Conservation (phyloP, 2,888 invertebrate genomes). For the Antitype chi region DNA sequence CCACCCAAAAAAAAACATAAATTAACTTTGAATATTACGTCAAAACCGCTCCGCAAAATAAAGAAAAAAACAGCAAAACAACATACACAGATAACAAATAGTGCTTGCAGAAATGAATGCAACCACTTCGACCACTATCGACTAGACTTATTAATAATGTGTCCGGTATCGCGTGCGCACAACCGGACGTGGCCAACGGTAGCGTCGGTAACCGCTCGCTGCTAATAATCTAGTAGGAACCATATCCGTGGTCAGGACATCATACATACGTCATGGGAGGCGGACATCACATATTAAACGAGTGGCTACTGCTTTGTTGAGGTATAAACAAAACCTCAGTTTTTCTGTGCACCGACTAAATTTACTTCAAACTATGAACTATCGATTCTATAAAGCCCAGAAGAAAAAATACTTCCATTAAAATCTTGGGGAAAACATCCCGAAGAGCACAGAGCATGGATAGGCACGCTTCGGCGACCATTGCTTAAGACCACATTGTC, state of each 20-base stretch:
- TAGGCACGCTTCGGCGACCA: background rate
- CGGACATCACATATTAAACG: constrained; percentile 45
- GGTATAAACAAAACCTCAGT: background rate
- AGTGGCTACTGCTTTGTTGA: background rate
- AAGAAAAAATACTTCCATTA: background rate
- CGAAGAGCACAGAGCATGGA: background rate
- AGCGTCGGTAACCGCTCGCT: constrained; percentile 42
- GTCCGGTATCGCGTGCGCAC: constrained; percentile 42
- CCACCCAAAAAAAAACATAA: too few relatives aligned
- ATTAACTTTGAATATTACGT: constrained; percentile 3
- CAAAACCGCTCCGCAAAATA: background rate
- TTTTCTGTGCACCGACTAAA: background rate
- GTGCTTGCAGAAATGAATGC: constrained; percentile 47
- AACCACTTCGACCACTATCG: constrained; percentile 45
- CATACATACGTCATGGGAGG: constrained; percentile 48
- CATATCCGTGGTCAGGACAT: constrained; percentile 56
- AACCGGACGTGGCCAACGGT: constrained; percentile 51
- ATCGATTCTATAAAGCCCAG: background rate
- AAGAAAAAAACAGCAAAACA: constrained; percentile 11
- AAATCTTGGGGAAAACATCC: background rate
- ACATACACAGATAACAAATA: background rate
- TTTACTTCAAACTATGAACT: background rate
- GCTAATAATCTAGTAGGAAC: constrained; percentile 60
- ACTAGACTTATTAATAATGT: constrained; percentile 58
- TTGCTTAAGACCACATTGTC: background rate